phyloP scores from a whole-genome alignment of 2,797 vertebrate genomes.

The Oryzias dopingdopingensis region DNA sequence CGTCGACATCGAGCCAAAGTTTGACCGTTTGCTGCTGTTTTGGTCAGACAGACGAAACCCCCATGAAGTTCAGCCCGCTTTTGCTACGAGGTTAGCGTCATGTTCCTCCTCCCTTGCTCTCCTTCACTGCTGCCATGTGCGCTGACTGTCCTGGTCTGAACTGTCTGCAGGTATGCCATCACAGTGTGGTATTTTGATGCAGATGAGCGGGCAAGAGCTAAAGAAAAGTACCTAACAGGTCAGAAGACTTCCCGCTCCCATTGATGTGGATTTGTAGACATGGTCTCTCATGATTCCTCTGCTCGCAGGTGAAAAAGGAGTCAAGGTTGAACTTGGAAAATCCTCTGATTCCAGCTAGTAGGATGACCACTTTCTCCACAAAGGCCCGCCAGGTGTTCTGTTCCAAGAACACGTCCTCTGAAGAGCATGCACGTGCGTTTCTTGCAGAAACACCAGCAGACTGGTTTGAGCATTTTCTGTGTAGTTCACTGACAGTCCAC shows the following conservation, averaged over 20 bases:
- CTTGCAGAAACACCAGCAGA: slow-evolving; percentile 23
- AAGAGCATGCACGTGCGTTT: slow-evolving; percentile 49
- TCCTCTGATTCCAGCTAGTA: slow-evolving; percentile 85
- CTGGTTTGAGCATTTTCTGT: slow-evolving; percentile 33
- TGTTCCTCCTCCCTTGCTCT: background rate
- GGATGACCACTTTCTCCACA: slow-evolving; percentile 63
- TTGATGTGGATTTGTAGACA: background rate
- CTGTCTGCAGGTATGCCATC: slow-evolving; percentile 92
- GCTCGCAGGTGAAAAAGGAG: slow-evolving; percentile 83
- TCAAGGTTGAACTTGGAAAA: slow-evolving; percentile 91
- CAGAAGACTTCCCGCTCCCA: slow-evolving; percentile 13
- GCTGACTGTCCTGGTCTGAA: slow-evolving; percentile 1
- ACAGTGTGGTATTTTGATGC: slow-evolving; percentile 99
- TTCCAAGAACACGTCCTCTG: slow-evolving; percentile 73
- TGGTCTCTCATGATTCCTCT: slow-evolving; percentile 22
- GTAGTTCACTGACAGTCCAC: slow-evolving; percentile 59
- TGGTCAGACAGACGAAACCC: slow-evolving; percentile 99
- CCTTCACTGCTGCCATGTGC: background rate
- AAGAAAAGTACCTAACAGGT: slow-evolving; percentile 98
- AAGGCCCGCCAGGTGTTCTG: slow-evolving; percentile 80
- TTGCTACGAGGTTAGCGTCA: slow-evolving; percentile 86
- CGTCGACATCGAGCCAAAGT: slow-evolving; percentile 97
- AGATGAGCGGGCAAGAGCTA: slow-evolving; percentile 95
- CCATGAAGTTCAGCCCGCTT: slow-evolving; percentile 97
- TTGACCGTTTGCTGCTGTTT: slow-evolving; percentile 95